Evolutionary conservation across 2,113 vertebrate genomes (phyloP), one percentile per base, ranked within the genome.

Genomic region (Trogon melanurus): DNA sequence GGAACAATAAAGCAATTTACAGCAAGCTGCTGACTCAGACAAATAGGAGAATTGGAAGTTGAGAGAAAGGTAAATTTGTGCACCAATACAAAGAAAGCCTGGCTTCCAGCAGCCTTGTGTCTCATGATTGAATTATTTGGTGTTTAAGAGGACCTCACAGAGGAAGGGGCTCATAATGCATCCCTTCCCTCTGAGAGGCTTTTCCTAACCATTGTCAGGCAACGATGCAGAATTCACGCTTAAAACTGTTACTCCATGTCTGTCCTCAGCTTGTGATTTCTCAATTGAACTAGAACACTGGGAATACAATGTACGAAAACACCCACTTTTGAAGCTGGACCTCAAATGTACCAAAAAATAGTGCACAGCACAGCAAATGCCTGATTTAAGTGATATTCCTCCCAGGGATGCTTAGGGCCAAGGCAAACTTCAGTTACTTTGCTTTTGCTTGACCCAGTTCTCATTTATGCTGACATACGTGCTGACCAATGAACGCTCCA

Each of bases 281-380:
- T 61, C 29, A 38, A 4, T 29, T 71, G 41, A 78, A 51, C 48
- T 48, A 48, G 22, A 57, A 3, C 20, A 3, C 13, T 41, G 27
- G 26, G 3, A 81, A 74, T 16, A 6, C 23, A 81, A 16, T 9
- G 58, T 50, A 47, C 3, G 5, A 72, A 88, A 76, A 5, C 8
- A 13, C 11, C 25, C 5, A 1, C 22, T 62, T 61, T 16, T 23
- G 41, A 57, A 54, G 29, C 17, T 54, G 44, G 7, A 26, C 64
- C 64, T 73, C 0, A 0, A 10, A 19, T 41, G n/a, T 20, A 54
- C 8, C 20, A 41, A 5, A 11, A 23, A 60, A 45, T 6, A 69
- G 11, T 8, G 13, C 10, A 58, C 25, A 61, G 18, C 13, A 6
- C 0, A 21, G 18, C 13, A 88, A 4, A 51, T 26, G 47, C 11